Percentiles rank a stretch among this genome's conserved stretches.
Conservation (phyloP, 2,797 vertebrate genomes). For the Pteropus rufus region DNA sequence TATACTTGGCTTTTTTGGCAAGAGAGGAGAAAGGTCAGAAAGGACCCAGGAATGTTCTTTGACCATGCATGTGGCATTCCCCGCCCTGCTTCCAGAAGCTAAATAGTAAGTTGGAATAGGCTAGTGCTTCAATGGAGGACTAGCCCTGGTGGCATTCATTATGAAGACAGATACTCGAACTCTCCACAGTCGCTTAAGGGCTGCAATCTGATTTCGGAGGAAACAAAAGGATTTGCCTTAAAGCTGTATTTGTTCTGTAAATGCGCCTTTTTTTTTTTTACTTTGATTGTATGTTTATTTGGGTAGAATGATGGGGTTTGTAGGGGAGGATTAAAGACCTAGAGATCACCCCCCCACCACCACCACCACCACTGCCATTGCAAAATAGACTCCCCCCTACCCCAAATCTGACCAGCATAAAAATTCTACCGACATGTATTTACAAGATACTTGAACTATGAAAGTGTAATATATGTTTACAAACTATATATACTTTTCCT, state of each 20-base stretch:
- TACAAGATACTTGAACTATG: slow-evolving; percentile 31
- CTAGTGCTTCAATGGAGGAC: slow-evolving; percentile 62
- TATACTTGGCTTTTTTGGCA: slow-evolving; percentile 47
- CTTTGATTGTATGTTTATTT: slow-evolving; percentile 32
- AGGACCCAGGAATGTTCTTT: slow-evolving; percentile 57
- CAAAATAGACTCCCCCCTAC: not conserved
- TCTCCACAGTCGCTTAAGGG: not conserved
- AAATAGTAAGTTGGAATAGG: slow-evolving; percentile 72
- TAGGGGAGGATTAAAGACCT: not conserved
- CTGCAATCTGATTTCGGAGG: not conserved
- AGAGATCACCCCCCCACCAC: not conserved
- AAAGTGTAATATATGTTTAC: slow-evolving; percentile 9
- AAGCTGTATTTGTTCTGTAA: slow-evolving; percentile 43
- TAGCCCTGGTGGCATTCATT: not conserved
- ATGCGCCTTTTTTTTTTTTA: not conserved
- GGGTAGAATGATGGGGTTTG: not conserved
- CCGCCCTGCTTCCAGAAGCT: slow-evolving; percentile 68
- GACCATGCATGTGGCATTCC: slow-evolving; percentile 7
- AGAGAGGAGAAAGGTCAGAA: slow-evolving; percentile 60
- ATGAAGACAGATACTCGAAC: not conserved
- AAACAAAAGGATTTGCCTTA: slow-evolving; percentile 42
- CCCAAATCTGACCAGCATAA: slow-evolving; percentile 66
- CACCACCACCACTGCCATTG: not conserved
- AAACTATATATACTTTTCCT: slow-evolving; percentile 40
- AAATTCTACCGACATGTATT: slow-evolving; percentile 32